Conservation (phyloP, 2,797 vertebrate species). For the Sebastes nivosus region DNA sequence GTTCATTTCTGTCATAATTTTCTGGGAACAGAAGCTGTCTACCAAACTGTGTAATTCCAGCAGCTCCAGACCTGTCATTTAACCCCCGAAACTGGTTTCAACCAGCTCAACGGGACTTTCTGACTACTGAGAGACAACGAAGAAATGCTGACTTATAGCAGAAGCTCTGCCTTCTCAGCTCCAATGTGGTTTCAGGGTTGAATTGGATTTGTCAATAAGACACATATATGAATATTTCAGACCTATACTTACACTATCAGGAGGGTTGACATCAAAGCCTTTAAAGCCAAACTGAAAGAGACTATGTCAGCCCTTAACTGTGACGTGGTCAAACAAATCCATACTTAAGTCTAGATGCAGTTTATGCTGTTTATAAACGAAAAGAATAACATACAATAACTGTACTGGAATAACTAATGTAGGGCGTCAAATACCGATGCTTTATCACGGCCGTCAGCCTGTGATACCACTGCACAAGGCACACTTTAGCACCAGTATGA, state of each 20-base stretch:
- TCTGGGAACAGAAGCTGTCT: constrained; percentile 38
- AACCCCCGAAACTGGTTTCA: constrained; percentile 59
- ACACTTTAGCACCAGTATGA: too few species aligned
- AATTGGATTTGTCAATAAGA: constrained; percentile 6
- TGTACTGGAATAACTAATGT: not conserved
- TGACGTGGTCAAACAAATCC: not conserved
- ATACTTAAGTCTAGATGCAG: not conserved
- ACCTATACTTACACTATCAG: not conserved
- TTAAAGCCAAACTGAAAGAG: not conserved
- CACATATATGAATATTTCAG: not conserved
- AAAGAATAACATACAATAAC: not conserved
- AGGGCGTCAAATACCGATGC: not conserved
- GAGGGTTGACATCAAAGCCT: not conserved
- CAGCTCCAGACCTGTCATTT: constrained; percentile 63
- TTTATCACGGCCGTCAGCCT: too few species aligned
- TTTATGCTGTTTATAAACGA: not conserved
- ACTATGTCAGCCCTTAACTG: not conserved
- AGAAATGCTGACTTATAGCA: constrained; percentile 7
- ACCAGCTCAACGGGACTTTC: constrained; percentile 61
- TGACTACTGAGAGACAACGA: constrained; percentile 24
- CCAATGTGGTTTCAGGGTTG: not conserved
- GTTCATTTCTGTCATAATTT: constrained; percentile 41
- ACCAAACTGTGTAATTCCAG: constrained; percentile 61
- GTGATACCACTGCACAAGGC: too few species aligned
- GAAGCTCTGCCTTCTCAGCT: not conserved